phyloP scores from a whole-genome alignment of 2,888 invertebrate genomes.

The Xestobium rufovillosum region DNA sequence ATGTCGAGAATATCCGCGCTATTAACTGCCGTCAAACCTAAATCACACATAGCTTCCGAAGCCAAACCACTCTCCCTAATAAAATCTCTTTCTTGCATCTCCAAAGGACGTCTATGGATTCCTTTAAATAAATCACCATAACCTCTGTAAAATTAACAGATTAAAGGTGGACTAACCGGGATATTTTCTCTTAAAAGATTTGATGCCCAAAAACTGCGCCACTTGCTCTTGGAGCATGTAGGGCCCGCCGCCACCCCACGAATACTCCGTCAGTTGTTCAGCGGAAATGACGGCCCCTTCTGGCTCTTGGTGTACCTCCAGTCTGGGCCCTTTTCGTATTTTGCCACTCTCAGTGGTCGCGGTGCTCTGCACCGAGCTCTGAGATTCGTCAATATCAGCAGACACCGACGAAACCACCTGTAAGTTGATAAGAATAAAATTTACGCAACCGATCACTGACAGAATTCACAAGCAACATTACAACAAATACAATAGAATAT shows the following conservation, averaged over 20 bases:
- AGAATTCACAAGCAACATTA: too few relatives aligned
- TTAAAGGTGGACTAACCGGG: slow-evolving; percentile 61
- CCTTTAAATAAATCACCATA: neutral
- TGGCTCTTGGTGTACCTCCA: slow-evolving; percentile 37
- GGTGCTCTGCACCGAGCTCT: slow-evolving; percentile 73
- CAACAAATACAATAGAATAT: too few relatives aligned
- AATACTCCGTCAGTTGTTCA: slow-evolving; percentile 87
- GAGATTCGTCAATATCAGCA: slow-evolving; percentile 59
- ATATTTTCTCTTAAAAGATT: slow-evolving; percentile 94
- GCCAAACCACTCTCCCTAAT: slow-evolving; percentile 72
- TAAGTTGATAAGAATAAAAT: slow-evolving; percentile 48
- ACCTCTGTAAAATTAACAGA: neutral
- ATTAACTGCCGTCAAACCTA: slow-evolving; percentile 85
- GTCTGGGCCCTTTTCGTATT: slow-evolving; percentile 28
- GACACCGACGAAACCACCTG: slow-evolving; percentile 23
- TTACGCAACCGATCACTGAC: too few relatives aligned
- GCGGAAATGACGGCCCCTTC: slow-evolving; percentile 52
- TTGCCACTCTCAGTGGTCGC: slow-evolving; percentile 57
- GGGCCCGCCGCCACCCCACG: slow-evolving; percentile 76
- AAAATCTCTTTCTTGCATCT: slow-evolving; percentile 86
- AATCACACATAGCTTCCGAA: slow-evolving; percentile 85
- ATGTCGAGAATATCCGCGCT: slow-evolving; percentile 92
- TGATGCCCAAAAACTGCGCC: slow-evolving; percentile 87
- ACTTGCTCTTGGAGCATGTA: slow-evolving; percentile 96
- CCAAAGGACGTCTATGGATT: slow-evolving; percentile 63